phyloP scores from a whole-genome alignment of 2,113 vertebrate genomes.

The Paracyprichromis sp. region DNA sequence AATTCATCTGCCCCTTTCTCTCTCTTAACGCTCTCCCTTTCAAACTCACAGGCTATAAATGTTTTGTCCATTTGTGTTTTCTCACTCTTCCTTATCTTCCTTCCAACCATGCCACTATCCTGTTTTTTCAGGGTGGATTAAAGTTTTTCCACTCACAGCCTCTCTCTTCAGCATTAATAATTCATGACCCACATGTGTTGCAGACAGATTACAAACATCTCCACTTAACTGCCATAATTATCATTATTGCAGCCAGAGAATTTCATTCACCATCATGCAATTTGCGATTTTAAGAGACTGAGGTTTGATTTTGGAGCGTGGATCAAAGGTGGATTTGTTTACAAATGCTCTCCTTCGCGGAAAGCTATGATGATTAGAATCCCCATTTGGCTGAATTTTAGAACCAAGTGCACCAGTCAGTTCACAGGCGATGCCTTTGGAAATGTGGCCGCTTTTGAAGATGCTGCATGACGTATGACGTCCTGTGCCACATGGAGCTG shows the following conservation, averaged over 20 bases:
- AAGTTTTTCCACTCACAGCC: slow-evolving; percentile 3
- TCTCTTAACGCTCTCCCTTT: background rate
- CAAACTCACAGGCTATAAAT: background rate
- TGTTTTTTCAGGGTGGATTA: background rate
- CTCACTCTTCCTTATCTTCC: background rate
- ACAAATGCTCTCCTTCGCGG: background rate
- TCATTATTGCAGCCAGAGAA: slow-evolving; percentile 29
- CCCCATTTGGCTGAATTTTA: background rate
- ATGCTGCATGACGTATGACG: background rate
- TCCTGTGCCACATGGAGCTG: background rate
- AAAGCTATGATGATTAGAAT: background rate
- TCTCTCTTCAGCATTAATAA: slow-evolving; percentile 49
- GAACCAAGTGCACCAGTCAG: background rate
- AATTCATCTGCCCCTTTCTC: slow-evolving; percentile 32
- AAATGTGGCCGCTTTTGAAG: background rate
- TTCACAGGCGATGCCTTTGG: background rate
- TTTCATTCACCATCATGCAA: slow-evolving; percentile 44
- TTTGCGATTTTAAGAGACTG: slow-evolving; percentile 1
- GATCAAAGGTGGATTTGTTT: slow-evolving; percentile 27
- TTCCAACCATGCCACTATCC: background rate
- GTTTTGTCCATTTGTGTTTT: background rate
- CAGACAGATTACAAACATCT: slow-evolving; percentile 41
- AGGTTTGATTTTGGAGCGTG: slow-evolving; percentile 22
- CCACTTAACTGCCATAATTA: slow-evolving; percentile 34
- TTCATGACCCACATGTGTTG: slow-evolving; percentile 54